phyloP scores from a whole-genome alignment of 2,113 vertebrate genomes.

The Hemibagrus wyckioides region DNA sequence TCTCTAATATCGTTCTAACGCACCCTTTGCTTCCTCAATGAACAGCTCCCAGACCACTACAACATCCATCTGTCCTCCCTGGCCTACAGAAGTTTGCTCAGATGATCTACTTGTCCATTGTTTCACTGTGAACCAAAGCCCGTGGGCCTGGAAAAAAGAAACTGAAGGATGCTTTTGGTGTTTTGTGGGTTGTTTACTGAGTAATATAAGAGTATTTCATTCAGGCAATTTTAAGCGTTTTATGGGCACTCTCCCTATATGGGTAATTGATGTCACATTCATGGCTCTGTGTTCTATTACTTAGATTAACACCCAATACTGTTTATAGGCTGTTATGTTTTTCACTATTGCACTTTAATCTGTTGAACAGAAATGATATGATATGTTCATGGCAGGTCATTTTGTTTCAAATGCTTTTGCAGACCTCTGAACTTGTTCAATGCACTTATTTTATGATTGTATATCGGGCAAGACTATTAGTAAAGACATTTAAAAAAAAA shows the following conservation, averaged over 20 bases:
- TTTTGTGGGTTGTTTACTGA: not conserved
- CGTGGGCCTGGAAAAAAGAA: not conserved
- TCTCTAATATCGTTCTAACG: not conserved
- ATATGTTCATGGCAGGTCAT: not conserved
- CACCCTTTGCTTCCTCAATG: slow-evolving; percentile 31
- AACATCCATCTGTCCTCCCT: slow-evolving; percentile 75
- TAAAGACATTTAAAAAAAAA: slow-evolving; percentile 20
- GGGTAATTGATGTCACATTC: not conserved
- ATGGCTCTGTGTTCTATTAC: not conserved
- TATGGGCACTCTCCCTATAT: not conserved
- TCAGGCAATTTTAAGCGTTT: not conserved
- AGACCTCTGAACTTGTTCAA: not conserved
- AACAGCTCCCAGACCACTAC: slow-evolving; percentile 79
- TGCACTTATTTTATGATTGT: not conserved
- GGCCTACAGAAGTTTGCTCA: slow-evolving; percentile 79
- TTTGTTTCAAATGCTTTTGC: not conserved
- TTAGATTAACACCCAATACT: not conserved
- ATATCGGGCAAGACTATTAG: not conserved
- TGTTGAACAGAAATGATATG: not conserved
- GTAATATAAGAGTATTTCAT: not conserved
- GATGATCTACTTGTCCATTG: slow-evolving; percentile 61
- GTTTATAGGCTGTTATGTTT: not conserved
- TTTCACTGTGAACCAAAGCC: not conserved
- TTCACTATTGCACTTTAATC: too few species aligned
- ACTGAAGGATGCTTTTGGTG: not conserved